Base-by-base conservation (phyloP, 2,113 vertebrate species). In the Pseudolaguvia tuberculata region DNA sequence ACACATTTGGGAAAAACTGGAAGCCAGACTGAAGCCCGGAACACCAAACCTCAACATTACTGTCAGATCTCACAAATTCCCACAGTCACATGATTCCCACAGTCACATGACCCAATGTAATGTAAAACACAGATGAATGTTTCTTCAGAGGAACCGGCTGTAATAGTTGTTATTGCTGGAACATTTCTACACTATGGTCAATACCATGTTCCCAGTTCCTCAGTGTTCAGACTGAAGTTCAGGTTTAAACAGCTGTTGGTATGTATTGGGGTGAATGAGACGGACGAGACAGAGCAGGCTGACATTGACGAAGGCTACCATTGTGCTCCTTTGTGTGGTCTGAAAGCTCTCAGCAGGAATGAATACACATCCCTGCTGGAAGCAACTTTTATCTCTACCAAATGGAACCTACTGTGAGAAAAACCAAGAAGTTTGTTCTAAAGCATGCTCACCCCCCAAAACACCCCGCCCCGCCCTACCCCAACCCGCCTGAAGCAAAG, bases 311-410 rank as follows among this genome's bases (percentile, higher is more conserved):
- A 17, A 25, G 59, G 47, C 23, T 21, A 25, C 52, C 53, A 71
- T 78, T 78, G 72, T 78, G 71, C 51, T 17, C 74, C 52, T 52
- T 29, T 13, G 29, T 29, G 57, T 51, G 6, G 75, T 63, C 66
- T 77, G 57, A 77, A 76, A 29, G 67, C 56, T 52, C 66, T 42
- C 47, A 5, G 75, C 14, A 20, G 42, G 75, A 63, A 63, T 73
- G 70, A 73, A 80, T 77, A 58, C 20, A 25, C 65, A 9, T 27
- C 79, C 3, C 79, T 29, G 76, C 66, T 71, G 79, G 75, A 78
- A 45, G 72, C 50, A 67, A 75, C 71, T 78, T 66, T 70, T 75
- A 75, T 52, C 76, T 52, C 31, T 14, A 23, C 61, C 65, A 59
- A 53, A 74, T 56, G 65, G 59, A 51, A 75, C 79, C 29, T 23